Conservation (phyloP, 2,888 invertebrate species). For the Augochlorella aurata region DNA sequence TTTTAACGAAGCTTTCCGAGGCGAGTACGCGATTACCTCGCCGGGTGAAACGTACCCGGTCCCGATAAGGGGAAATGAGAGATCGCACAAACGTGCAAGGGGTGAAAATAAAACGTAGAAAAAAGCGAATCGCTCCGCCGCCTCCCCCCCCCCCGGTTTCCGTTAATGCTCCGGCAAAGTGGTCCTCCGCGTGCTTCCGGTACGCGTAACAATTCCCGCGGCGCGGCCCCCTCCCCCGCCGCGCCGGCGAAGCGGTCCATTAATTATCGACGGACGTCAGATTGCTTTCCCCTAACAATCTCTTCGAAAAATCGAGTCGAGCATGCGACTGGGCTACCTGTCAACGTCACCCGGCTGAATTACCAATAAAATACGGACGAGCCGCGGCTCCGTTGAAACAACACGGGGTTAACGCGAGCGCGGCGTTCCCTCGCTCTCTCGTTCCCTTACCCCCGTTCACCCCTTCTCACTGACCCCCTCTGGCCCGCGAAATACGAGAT, state of each 20-base stretch:
- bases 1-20: neutral
- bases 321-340: constrained; percentile 26
- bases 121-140: neutral
- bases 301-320: constrained; percentile 38
- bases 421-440: no score
- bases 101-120: neutral
- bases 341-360: constrained; percentile 46
- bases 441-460: no score
- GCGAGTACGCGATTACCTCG: neutral
- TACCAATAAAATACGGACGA: constrained; percentile 43
- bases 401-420: constrained; percentile 20
- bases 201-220: neutral
- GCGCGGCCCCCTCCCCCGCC: neutral
- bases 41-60: neutral
- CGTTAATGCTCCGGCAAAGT: neutral
- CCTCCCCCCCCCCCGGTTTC: neutral
- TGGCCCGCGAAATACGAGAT: constrained; percentile 22
- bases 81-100: neutral
- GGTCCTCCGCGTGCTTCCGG: constrained; percentile 2
- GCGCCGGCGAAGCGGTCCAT: constrained; percentile 18
- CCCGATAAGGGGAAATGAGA: neutral
- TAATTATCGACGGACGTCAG: constrained; percentile 37
- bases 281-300: constrained; percentile 19
- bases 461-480: neutral
- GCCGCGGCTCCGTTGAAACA: constrained; percentile 21